phyloP scores from a whole-genome alignment of 2,888 invertebrate genomes.

The Operophtera brumata region DNA sequence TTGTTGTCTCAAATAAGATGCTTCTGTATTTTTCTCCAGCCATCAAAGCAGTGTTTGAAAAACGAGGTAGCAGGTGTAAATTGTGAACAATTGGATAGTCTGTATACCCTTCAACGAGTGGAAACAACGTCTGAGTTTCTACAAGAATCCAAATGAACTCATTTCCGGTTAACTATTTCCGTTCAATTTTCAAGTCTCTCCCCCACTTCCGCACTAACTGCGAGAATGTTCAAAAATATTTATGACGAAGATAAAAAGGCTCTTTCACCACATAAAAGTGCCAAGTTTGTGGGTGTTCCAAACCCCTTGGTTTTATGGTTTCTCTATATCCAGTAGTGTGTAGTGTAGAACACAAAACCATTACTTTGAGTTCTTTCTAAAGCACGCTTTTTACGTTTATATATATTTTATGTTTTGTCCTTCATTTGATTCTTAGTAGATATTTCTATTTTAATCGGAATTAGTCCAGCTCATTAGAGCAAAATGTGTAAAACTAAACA shows the following conservation, averaged over 20 bases:
- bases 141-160: conserved; percentile 45
- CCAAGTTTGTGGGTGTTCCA: conserved; percentile 8
- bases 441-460: too few species aligned
- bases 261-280: conserved; percentile 13
- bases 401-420: too few species aligned
- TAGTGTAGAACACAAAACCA: not conserved
- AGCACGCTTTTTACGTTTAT: too few species aligned
- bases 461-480: too few species aligned
- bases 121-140: conserved; percentile 27
- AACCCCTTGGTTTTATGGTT: conserved; percentile 8
- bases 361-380: not conserved
- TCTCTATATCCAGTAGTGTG: not conserved
- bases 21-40: too few species aligned
- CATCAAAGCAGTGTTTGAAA: too few species aligned
- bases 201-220: conserved; percentile 38
- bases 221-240: conserved; percentile 25
- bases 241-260: conserved; percentile 18
- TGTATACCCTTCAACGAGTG: conserved; percentile 3
- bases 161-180: conserved; percentile 53
- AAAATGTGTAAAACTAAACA: too few species aligned
- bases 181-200: conserved; percentile 46
- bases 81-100: conserved; percentile 1
- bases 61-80: not conserved
- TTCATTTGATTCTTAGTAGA: too few species aligned
- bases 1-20: too few species aligned